Evolutionary conservation across 2,113 vertebrate genomes (phyloP).

Genomic region (Steatornis caripensis): DNA sequence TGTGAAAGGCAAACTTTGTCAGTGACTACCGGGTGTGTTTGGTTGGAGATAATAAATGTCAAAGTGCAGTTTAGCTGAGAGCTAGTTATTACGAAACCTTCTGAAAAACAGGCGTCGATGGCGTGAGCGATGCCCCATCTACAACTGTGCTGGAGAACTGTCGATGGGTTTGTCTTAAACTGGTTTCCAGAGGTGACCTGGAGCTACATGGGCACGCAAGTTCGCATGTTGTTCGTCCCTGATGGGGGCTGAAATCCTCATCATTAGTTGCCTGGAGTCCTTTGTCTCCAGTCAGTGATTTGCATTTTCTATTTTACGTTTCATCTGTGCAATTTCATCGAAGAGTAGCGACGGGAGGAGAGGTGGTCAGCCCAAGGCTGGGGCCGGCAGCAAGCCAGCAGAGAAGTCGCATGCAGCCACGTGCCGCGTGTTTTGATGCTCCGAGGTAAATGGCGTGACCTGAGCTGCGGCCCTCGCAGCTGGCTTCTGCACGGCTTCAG

Average conservation of each 20-base stretch:
- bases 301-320: background rate
- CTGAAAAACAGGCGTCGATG: background rate
- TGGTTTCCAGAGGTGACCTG: background rate
- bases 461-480: no score
- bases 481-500: background rate
- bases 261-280: fast-evolving
- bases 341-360: background rate
- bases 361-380: background rate
- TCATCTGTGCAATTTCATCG: background rate
- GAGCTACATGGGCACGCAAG: background rate
- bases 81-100: background rate
- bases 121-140: background rate
- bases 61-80: background rate
- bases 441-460: background rate
- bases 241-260: background rate
- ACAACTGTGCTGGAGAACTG: background rate
- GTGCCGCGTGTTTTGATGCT: background rate
- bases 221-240: background rate
- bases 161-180: background rate
- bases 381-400: background rate
- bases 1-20: background rate
- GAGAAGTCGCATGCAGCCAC: background rate
- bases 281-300: background rate
- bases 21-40: background rate
- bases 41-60: background rate